phyloP scores from a whole-genome alignment of 2,888 invertebrate species.

The Chymomyza fuscimana region DNA sequence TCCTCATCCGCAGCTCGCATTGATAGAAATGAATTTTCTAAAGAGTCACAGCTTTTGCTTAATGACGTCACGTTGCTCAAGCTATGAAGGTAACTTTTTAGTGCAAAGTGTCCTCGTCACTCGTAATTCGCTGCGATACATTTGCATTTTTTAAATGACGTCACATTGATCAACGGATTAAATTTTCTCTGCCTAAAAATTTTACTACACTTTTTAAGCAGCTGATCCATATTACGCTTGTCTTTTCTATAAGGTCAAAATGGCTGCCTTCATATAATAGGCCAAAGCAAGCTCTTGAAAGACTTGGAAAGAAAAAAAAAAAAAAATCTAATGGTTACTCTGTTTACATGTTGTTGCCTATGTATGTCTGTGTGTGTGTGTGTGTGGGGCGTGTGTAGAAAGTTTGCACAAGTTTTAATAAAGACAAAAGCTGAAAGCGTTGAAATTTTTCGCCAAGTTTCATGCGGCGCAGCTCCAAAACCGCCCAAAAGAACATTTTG shows the following conservation, averaged over 20 bases:
- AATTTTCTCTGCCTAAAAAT: too few relatives aligned
- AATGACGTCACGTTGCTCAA: too few relatives aligned
- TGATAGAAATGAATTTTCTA: too few relatives aligned
- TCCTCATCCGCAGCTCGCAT: too few relatives aligned
- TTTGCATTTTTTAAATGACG: too few relatives aligned
- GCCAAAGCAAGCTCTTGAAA: constrained; percentile 15
- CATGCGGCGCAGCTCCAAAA: neutral
- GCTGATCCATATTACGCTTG: too few relatives aligned
- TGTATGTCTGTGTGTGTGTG: constrained; percentile 13
- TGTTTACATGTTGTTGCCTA: constrained; percentile 9
- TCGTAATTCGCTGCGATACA: too few relatives aligned
- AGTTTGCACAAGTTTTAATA: constrained; percentile 62
- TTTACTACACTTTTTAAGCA: too few relatives aligned
- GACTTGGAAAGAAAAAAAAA: constrained; percentile 14
- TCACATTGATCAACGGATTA: too few relatives aligned
- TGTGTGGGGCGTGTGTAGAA: constrained; percentile 27
- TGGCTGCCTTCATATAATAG: neutral
- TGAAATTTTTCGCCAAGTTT: constrained; percentile 49
- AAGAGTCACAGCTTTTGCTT: too few relatives aligned
- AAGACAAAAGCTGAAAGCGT: constrained; percentile 57
- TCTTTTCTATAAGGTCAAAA: neutral
- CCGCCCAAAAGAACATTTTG: constrained; percentile 41
- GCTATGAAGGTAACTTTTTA: too few relatives aligned
- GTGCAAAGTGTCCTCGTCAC: too few relatives aligned
- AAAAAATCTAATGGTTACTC: constrained; percentile 43